These are phyloP conservation scores for Drosophila kohkoa DNA, from an alignment of 1,140 invertebrate species.

Conservation along the genomic window DNA sequence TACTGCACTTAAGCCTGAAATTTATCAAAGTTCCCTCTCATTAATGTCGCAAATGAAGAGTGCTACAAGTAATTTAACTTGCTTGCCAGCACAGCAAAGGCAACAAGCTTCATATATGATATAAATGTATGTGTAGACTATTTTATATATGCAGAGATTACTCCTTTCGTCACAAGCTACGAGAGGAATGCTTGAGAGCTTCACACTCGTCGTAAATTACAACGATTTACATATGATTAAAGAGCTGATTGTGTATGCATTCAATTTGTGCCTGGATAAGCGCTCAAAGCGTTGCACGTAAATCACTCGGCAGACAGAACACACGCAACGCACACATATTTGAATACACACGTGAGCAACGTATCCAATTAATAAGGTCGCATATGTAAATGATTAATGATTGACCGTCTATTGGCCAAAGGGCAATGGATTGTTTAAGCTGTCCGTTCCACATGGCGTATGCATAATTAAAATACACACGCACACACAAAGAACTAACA, in stretches of 20 bases:
- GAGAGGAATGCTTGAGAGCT: not conserved
- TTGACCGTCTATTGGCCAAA: slow-evolving; percentile 41
- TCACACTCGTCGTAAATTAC: slow-evolving; percentile 31
- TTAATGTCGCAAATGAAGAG: slow-evolving; percentile 3
- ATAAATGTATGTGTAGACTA: not conserved
- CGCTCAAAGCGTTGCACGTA: slow-evolving; percentile 24
- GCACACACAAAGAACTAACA: slow-evolving; percentile 6
- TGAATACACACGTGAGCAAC: slow-evolving; percentile 20
- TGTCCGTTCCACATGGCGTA: slow-evolving; percentile 19
- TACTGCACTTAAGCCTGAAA: not conserved
- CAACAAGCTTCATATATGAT: not conserved
- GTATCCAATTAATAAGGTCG: slow-evolving; percentile 60
- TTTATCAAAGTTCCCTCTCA: not conserved
- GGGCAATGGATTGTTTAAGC: slow-evolving; percentile 41
- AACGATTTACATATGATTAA: slow-evolving; percentile 58
- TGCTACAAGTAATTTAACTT: slow-evolving; percentile 1
- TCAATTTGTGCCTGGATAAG: slow-evolving; percentile 46
- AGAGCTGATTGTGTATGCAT: slow-evolving; percentile 41
- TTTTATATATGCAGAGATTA: not conserved
- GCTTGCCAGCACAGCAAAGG: not conserved
- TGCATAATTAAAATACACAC: slow-evolving; percentile 61
- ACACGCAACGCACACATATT: not conserved
- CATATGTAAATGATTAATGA: slow-evolving; percentile 67
- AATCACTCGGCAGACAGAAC: slow-evolving; percentile 38
- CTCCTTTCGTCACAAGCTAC: not conserved